These are phyloP conservation scores for Colaptes auratus DNA, from an alignment of 2,113 vertebrate genomes.

Conservation along the genomic window DNA sequence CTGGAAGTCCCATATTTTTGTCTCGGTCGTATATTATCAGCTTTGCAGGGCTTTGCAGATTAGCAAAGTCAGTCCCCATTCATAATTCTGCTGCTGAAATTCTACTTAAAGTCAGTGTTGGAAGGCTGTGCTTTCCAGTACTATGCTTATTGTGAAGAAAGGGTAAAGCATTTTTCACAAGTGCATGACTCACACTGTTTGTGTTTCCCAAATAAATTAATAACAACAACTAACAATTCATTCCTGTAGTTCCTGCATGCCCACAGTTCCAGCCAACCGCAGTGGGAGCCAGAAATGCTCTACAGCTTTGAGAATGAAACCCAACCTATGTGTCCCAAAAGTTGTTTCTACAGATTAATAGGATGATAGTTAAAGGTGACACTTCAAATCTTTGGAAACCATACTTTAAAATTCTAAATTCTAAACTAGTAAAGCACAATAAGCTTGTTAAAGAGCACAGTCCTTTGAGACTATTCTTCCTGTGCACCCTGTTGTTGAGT, in stretches of 20 bases:
- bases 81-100: background rate
- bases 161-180: constrained; percentile 21
- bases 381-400: background rate
- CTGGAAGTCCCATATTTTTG: background rate
- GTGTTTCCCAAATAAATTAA: constrained; percentile 71
- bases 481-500: background rate
- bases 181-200: constrained; percentile 52
- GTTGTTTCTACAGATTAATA: background rate
- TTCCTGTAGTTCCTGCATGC: constrained; percentile 57
- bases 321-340: background rate
- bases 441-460: background rate
- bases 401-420: background rate
- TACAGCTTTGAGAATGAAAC: constrained; percentile 14
- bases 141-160: background rate
- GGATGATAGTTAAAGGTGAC: background rate
- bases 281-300: background rate
- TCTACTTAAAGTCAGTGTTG: background rate
- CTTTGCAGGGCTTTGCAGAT: background rate
- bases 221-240: constrained; percentile 64
- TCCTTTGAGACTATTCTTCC: background rate
- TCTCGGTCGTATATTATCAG: background rate
- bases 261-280: constrained; percentile 10
- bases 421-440: background rate
- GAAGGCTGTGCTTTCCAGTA: constrained; percentile 16
- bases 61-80: background rate